Conservation (phyloP, 2,113 vertebrate genomes). For the crab-eating macaque (Macaca fascicularis) region T2T-MFA8v1.1 NC_088394.1:11079501-11080000, state of each 20-base stretch:
- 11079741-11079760: background rate
- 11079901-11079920: too few relatives aligned
- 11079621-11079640: background rate
- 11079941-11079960: too few relatives aligned
- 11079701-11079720: background rate
- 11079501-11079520: background rate
- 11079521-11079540: background rate
- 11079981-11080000: too few relatives aligned
- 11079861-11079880: too few relatives aligned
- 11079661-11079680: background rate
- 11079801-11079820: background rate
- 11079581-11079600: background rate
- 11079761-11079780: background rate
- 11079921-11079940: too few relatives aligned
- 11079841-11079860: too few relatives aligned
- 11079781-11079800: background rate
- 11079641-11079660: background rate
- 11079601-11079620: background rate
- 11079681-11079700: background rate
- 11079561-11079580: background rate
- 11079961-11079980: too few relatives aligned
- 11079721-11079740: background rate
- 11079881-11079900: too few relatives aligned
- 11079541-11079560: background rate
- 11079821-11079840: background rate